Conservation (phyloP, 2,888 invertebrate genomes). For the Diaphora mendica region DNA sequence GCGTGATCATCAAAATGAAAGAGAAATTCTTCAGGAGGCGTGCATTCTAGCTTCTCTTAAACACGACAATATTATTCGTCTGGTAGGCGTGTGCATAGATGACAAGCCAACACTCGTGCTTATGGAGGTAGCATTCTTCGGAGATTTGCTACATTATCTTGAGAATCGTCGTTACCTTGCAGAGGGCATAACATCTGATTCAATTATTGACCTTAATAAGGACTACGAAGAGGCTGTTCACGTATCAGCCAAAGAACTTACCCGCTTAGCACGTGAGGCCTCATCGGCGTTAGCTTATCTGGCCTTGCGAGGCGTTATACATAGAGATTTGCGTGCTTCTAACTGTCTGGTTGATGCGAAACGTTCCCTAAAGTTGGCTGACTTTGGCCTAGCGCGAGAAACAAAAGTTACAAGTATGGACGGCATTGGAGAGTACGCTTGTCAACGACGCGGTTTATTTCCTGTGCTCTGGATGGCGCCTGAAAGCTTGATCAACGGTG, state of each 20-base stretch:
- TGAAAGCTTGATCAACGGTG: constrained; percentile 92
- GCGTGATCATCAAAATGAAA: constrained; percentile 92
- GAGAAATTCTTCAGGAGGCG: constrained; percentile 91
- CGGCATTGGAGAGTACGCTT: constrained; percentile 92
- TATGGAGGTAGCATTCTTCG: constrained; percentile 97
- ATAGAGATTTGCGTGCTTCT: constrained; percentile 91
- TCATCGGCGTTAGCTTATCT: constrained; percentile 75
- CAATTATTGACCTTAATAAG: not conserved
- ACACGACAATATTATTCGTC: constrained; percentile 93
- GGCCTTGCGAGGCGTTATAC: constrained; percentile 12
- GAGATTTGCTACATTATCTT: constrained; percentile 94
- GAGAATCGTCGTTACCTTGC: constrained; percentile 90
- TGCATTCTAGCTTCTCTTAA: constrained; percentile 95
- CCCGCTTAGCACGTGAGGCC: constrained; percentile 63
- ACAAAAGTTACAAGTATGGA: constrained; percentile 91
- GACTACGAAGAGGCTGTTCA: constrained; percentile 76
- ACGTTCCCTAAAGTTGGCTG: constrained; percentile 91
- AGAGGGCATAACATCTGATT: constrained; percentile 71
- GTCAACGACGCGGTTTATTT: constrained; percentile 92
- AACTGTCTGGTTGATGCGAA: constrained; percentile 92
- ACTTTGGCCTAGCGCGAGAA: constrained; percentile 95
- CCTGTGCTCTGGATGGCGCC: constrained; percentile 97
- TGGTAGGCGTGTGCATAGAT: constrained; percentile 92
- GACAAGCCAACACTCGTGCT: constrained; percentile 93
- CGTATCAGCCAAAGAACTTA: constrained; percentile 64